Evolutionary conservation across 2,113 vertebrate species (phyloP), one percentile per base, ranked within the genome.

Genomic region (Leucopsar rothschildi): DNA sequence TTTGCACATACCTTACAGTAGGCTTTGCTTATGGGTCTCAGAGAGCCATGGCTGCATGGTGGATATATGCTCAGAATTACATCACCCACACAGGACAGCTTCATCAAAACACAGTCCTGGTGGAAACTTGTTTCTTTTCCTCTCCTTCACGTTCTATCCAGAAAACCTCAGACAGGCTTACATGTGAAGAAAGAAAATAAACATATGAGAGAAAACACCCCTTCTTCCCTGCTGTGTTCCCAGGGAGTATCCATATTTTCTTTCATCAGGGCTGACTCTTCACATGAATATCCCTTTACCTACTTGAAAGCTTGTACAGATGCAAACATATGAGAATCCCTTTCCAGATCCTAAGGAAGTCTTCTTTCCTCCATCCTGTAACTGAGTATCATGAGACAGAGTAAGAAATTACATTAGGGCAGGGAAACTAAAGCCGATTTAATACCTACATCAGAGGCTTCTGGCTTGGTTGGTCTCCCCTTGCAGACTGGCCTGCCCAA

Each of bases 281-380:
- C 39, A 66, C 37, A 37, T 29, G 25, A 75, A 52, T 31, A 59
- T 57, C 25, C 56, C 39, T 78, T 82, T 40, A 31, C 6, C 7
- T 19, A 35, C 61, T 23, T 71, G 33, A 55, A 75, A 79, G 28
- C 40, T 87, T 11, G 1, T 63, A 23, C 27, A 64, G 60, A 72
- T 11, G 68, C n/a, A 69, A 52, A 57, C 40, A 31, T 5, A 19
- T 0, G 0, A 40, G 50, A 53, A 23, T 24, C 35, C 23, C 35
- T 42, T 71, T 79, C 82, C 14, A 33, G 56, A 75, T 45, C 82
- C 44, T 1, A 8, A 50, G 82, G 70, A 85, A 76, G 31, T 33
- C 45, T 60, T n/a, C 5, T 42, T 66, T 80, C 66, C 72, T 45
- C 28, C 0, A 0, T 18, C 23, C 81, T 75, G 52, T 29, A 53